Percentiles rank a stretch among this genome's conserved stretches.
phyloP scores from a whole-genome alignment of 2,797 vertebrate genomes.

The Hemibagrus guttatus region DNA sequence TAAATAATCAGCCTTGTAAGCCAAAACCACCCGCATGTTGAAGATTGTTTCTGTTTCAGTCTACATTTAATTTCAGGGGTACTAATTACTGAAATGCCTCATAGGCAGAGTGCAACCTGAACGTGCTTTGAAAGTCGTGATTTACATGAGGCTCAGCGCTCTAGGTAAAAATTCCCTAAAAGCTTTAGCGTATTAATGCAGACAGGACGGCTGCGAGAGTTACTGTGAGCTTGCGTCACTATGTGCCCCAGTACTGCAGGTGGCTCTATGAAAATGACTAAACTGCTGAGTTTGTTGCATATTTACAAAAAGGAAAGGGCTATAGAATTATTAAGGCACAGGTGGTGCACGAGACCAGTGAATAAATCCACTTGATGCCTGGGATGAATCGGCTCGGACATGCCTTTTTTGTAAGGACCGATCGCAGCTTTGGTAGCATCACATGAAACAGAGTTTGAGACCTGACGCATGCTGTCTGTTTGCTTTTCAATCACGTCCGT shows the following conservation, averaged over 20 bases:
- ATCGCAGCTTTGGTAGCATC: neutral
- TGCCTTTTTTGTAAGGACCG: neutral
- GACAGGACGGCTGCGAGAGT: neutral
- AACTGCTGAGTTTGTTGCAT: neutral
- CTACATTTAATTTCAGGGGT: neutral
- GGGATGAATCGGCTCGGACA: neutral
- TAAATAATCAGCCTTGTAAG: neutral
- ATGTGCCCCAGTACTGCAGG: neutral
- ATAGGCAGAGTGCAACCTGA: neutral
- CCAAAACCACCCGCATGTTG: neutral
- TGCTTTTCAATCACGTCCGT: neutral
- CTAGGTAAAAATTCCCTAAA: neutral
- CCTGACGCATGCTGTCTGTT: neutral
- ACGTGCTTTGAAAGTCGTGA: neutral
- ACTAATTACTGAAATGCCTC: neutral
- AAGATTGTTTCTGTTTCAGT: neutral
- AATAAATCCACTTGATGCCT: neutral
- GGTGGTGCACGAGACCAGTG: neutral
- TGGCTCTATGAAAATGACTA: too few species aligned
- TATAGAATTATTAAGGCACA: neutral
- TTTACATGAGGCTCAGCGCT: neutral
- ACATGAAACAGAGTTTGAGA: neutral
- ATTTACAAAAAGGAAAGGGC: neutral
- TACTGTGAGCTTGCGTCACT: neutral
- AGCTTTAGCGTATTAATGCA: too few species aligned